Percentiles rank a stretch among this genome's conserved stretches.
phyloP scores from a whole-genome alignment of 2,113 vertebrate genomes.

The Heloderma charlesbogerti region DNA sequence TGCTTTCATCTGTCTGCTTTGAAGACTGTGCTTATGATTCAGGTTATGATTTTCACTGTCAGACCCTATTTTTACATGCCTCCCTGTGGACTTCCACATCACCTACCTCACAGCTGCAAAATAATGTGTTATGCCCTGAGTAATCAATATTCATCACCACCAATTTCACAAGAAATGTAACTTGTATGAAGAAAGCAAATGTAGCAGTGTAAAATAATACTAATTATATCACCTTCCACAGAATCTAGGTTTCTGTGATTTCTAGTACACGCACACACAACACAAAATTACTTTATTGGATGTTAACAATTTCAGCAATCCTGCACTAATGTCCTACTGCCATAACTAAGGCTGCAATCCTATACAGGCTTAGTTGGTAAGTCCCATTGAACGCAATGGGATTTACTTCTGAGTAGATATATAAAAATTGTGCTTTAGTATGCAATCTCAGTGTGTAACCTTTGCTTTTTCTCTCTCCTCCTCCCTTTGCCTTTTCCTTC shows the following conservation, averaged over 20 bases:
- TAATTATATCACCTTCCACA: not conserved
- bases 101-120: conserved; percentile 28
- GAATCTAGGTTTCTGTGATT: not conserved
- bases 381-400: not conserved
- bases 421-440: not conserved
- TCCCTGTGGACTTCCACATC: conserved; percentile 15
- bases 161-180: not conserved
- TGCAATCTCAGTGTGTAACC: not conserved
- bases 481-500: not conserved
- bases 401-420: not conserved
- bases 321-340: not conserved
- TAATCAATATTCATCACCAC: conserved; percentile 36
- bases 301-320: not conserved
- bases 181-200: not conserved
- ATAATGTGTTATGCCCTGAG: not conserved
- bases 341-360: not conserved
- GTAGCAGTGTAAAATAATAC: not conserved
- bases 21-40: conserved; percentile 43
- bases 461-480: not conserved
- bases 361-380: not conserved
- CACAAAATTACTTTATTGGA: not conserved
- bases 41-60: conserved; percentile 47
- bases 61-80: conserved; percentile 46
- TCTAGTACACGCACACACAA: not conserved
- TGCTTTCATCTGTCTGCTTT: not conserved